Base-by-base conservation (phyloP, 2,113 vertebrate genomes). In the Cavia porcellus region DNA sequence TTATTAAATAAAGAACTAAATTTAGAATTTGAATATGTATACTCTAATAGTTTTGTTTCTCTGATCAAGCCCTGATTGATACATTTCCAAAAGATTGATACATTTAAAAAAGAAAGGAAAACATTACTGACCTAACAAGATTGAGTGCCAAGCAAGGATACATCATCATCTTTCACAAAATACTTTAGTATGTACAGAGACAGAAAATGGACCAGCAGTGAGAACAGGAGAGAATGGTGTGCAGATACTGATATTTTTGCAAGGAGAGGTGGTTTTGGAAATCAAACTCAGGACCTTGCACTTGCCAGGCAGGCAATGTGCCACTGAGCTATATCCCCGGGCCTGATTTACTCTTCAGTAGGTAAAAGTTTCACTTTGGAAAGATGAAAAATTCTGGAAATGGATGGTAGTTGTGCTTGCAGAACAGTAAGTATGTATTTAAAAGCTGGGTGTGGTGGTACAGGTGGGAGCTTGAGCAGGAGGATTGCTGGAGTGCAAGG, bases 1-100 rank as follows among this genome's bases (percentile, higher is more conserved):
- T 52, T 19, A 22, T 72, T 83, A 75, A 91, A 92, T 86, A 9
- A 62, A 94, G 30, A 85, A 84, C 38, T 28, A 32, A 47, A 47
- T 22, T 85, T 64, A 89, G 19, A 90, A n/a, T 22, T 96, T 35
- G n/a, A 91, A 93, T 38, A 42, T 13, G 66, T 3, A 42, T 57
- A 70, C 90, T 94, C 32, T 42, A 72, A n/a, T 4, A 64, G 12
- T 55, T 93, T 50, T 70, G 38, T 92, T 86, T 89, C 45, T 82
- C 77, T 92, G 20, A 82, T 50, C 68, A 32, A 59, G 57, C 24
- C 3, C 20, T 90, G 15, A 92, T 9, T 61, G 30, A 93, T 74
- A 79, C 0, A 90, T 7, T 84, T 79, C 86, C 3, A 81, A 68
- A 68, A 89, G 30, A 92, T 3, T 66, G 30, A 66, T 66, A 32